Evolutionary conservation across 2,888 invertebrate species (phyloP).

Genomic region (Heliothis peltigera): DNA sequence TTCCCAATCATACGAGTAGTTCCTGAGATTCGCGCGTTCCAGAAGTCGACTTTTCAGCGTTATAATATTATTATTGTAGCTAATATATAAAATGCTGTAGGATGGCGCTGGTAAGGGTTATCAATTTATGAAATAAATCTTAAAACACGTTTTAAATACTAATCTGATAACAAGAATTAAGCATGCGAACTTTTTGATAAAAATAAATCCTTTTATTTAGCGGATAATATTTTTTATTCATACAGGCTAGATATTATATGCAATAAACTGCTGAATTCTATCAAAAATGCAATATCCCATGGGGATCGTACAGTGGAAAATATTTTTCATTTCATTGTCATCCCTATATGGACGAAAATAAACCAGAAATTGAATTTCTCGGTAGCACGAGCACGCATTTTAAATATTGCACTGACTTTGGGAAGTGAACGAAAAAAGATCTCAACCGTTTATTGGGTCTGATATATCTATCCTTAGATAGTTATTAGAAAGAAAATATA

Average conservation of each 20-base stretch:
- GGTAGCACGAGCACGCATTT: constrained; percentile 26
- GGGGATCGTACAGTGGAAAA: constrained; percentile 5
- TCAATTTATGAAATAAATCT: too few species aligned
- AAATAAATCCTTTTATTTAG: too few species aligned
- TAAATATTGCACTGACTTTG: constrained; percentile 26
- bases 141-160: too few species aligned
- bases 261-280: background rate
- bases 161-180: too few species aligned
- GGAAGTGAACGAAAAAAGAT: constrained; percentile 25
- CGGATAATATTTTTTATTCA: background rate
- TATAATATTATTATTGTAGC: too few species aligned
- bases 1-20: too few species aligned
- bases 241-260: background rate
- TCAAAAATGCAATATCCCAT: constrained; percentile 14
- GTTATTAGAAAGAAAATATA: background rate
- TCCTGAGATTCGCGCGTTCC: too few species aligned
- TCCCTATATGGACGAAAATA: constrained; percentile 21
- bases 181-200: too few species aligned
- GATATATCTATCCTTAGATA: background rate
- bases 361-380: constrained; percentile 39
- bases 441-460: constrained; percentile 4
- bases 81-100: too few species aligned
- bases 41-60: too few species aligned
- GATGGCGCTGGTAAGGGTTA: too few species aligned
- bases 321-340: constrained; percentile 33